Percentiles rank a stretch among this genome's conserved stretches.
Conservation (phyloP, 2,113 vertebrate genomes). For the Phyllostomus hastatus region DNA sequence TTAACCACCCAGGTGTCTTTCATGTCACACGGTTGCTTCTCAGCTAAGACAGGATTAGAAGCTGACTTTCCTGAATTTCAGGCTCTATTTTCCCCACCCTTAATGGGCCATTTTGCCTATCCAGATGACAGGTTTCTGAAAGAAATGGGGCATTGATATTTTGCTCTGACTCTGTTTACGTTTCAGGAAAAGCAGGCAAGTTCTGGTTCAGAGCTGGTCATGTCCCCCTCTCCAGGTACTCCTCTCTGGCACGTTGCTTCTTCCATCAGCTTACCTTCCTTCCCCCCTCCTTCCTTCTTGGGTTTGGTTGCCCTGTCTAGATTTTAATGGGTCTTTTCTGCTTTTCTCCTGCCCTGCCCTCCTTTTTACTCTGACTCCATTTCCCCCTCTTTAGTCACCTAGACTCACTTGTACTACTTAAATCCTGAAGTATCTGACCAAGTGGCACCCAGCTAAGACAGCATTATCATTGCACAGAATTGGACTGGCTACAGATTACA, state of each 20-base stretch:
- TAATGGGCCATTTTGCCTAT: not conserved
- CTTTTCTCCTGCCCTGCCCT: not conserved
- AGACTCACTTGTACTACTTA: not conserved
- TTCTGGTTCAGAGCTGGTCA: not conserved
- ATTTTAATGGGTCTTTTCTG: not conserved
- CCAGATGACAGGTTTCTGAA: not conserved
- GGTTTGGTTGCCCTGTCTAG: not conserved
- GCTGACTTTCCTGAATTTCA: slow-evolving; percentile 45
- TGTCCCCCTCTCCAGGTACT: not conserved
- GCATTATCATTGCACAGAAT: not conserved
- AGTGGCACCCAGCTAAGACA: not conserved
- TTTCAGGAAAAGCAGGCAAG: slow-evolving; percentile 19
- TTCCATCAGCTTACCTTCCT: not conserved
- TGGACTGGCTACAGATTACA: not conserved
- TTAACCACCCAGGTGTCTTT: not conserved
- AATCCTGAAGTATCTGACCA: not conserved
- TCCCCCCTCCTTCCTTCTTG: not conserved
- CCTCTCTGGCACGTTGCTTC: not conserved
- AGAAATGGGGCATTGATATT: slow-evolving; percentile 32
- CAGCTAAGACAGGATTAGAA: slow-evolving; percentile 5
- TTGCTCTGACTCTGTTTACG: slow-evolving; percentile 34
- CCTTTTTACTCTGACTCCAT: not conserved
- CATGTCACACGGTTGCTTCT: not conserved
- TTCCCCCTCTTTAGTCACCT: not conserved
- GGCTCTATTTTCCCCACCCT: not conserved